Percentiles rank a stretch among this genome's conserved stretches.
These are phyloP conservation scores for Bambusicola thoracicus DNA, from an alignment of 2,113 vertebrate genomes.

Conservation along the genomic window DNA sequence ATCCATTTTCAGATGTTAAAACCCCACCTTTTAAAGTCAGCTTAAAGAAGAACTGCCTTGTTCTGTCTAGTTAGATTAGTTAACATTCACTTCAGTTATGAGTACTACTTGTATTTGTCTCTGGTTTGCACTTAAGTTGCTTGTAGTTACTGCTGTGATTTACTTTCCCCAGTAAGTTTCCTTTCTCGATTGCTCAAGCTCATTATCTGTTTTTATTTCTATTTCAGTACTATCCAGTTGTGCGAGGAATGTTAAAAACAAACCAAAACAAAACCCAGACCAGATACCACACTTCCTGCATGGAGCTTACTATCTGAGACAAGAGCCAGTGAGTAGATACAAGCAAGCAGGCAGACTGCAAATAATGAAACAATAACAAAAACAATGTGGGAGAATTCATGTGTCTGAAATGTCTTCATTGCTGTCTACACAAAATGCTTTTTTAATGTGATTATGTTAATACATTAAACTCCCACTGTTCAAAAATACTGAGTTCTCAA, in stretches of 20 bases:
- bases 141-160: neutral
- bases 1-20: neutral
- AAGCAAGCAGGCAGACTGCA: neutral
- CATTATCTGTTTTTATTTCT: neutral
- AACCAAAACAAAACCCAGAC: neutral
- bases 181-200: neutral
- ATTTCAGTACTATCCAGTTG: neutral
- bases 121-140: neutral
- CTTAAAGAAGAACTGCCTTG: neutral
- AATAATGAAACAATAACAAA: constrained; percentile 11
- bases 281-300: neutral
- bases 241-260: neutral
- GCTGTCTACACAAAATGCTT: neutral
- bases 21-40: neutral
- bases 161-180: neutral
- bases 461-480: constrained; percentile 13
- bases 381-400: neutral
- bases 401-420: neutral
- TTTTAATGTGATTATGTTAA: neutral
- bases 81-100: neutral
- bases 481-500: neutral
- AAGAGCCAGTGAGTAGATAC: neutral
- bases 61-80: neutral
- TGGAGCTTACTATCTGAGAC: neutral
- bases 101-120: neutral